Evolutionary conservation across 2,888 invertebrate genomes (phyloP).

Genomic region (Eueremaeus valkanovi): DNA sequence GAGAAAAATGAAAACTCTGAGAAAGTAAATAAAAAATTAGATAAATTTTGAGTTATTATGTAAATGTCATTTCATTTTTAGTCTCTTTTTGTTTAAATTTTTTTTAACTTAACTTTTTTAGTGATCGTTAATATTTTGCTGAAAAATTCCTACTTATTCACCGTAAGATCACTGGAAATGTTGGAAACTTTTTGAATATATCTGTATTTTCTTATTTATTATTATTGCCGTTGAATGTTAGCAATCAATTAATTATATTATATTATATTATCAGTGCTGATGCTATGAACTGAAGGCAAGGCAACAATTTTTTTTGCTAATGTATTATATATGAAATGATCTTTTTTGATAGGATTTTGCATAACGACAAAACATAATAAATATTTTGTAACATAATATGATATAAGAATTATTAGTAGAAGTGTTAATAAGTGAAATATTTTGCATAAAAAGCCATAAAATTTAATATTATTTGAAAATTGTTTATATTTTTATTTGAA

Average conservation of each 20-base stretch:
- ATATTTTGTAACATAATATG: slow-evolving; percentile 11
- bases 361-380: slow-evolving; percentile 2
- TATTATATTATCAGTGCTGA: not conserved
- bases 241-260: slow-evolving; percentile 20
- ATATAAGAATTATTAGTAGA: not conserved
- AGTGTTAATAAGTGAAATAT: not conserved
- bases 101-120: not conserved
- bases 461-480: not conserved
- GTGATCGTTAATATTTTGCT: not conserved
- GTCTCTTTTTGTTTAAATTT: not conserved
- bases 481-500: too few species aligned
- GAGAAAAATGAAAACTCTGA: too few species aligned
- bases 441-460: not conserved
- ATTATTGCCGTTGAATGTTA: not conserved
- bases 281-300: not conserved
- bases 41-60: not conserved
- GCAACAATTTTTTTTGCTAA: not conserved
- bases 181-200: not conserved
- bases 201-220: not conserved
- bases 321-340: not conserved
- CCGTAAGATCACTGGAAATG: not conserved
- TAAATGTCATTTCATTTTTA: not conserved
- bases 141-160: not conserved
- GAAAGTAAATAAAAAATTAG: too few species aligned
- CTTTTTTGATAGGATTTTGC: not conserved